Base-by-base conservation (phyloP, 2,888 invertebrate genomes). In the Portevinia maculata region DNA sequence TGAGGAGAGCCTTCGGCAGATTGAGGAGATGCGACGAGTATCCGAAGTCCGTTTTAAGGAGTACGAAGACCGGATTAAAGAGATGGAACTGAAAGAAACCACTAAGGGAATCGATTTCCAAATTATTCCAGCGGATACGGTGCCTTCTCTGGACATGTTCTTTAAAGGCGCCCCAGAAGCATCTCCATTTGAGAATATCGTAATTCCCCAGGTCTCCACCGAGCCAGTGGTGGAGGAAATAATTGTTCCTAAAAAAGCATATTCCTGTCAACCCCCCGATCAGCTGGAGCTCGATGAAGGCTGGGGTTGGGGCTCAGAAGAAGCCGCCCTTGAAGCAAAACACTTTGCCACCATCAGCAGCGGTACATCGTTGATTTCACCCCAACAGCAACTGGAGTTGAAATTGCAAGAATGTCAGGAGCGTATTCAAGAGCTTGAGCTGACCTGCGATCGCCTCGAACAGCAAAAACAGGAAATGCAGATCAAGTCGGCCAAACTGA, bases 401-500 rank as follows among this genome's bases (percentile, higher is more conserved):
- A 92, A 91, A 78, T 87, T 93, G 21, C 91, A 92, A 71, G 92
- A 93, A 84, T 90, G 94, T 24, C 92, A 93, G 86, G 92, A 93
- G 59, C 92, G 92, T 86, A 91, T 95, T n/a, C 89, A 91, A 28
- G 91, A 92, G 65, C 90, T 95, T 4, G 92, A 93, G 85, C 88
- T 91, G 1, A 93, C 94, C 79, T 92, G 93, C 78, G 92, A 93
- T 15, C 90, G 91, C 48, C 89, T 94, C 17, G 91, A 92, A 71
- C 92, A 93, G 65, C 95, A 95, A 85, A 92, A 95, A 7, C 92
- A 93, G 84, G 91, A 93, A 28, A 91, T 93, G 76, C 94, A 95
- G 88, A 90, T 93, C 0, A 96, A 96, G 88, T 93, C 94, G 30
- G 93, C 94, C 1, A 97, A 96, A 91, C 92, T 96, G 84, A 91